A percentile compares a stretch with the other conserved stretches of the same genome.
Evolutionary conservation across 2,888 invertebrate genomes (phyloP).

Genomic region (Trichopoda pennipes): DNA sequence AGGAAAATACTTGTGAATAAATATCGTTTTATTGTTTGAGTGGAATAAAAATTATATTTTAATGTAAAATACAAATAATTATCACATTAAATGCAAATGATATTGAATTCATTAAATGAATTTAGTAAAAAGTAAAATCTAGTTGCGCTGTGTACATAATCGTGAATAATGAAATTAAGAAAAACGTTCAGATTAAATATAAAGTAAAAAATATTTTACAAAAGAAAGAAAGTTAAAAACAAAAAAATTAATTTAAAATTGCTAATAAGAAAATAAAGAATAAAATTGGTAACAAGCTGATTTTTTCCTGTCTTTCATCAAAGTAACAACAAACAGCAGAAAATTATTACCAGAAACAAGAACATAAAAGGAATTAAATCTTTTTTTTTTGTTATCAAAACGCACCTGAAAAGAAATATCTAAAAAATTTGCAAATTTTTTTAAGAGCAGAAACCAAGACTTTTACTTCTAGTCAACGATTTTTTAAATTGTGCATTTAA

Average conservation of each 20-base stretch:
- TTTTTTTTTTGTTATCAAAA: neutral
- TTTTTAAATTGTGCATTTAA: too few species aligned
- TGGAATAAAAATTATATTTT: constrained; percentile 53
- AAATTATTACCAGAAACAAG: constrained; percentile 16
- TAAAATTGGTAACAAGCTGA: constrained; percentile 53
- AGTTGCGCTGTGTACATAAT: constrained; percentile 2
- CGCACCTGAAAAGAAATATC: too few species aligned
- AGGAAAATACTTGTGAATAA: constrained; percentile 24
- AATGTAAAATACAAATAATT: neutral
- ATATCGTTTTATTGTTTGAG: constrained; percentile 13
- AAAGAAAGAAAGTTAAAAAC: constrained; percentile 49
- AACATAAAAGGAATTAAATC: constrained; percentile 30
- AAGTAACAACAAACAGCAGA: constrained; percentile 35
- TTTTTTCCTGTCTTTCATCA: constrained; percentile 48
- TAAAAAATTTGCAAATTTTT: too few species aligned
- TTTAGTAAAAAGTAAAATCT: neutral
- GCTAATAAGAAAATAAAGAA: constrained; percentile 52
- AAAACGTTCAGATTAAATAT: neutral
- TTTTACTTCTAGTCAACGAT: too few species aligned
- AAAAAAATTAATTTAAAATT: constrained; percentile 44
- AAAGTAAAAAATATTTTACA: neutral
- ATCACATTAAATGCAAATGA: constrained; percentile 19
- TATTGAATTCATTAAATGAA: neutral
- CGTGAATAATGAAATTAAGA: constrained; percentile 20
- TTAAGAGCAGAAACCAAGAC: too few species aligned